Percentiles rank a stretch among this genome's conserved stretches.
Conservation (phyloP, 1,140 invertebrate species). For the Pseudomyrmex cubaensis region DNA sequence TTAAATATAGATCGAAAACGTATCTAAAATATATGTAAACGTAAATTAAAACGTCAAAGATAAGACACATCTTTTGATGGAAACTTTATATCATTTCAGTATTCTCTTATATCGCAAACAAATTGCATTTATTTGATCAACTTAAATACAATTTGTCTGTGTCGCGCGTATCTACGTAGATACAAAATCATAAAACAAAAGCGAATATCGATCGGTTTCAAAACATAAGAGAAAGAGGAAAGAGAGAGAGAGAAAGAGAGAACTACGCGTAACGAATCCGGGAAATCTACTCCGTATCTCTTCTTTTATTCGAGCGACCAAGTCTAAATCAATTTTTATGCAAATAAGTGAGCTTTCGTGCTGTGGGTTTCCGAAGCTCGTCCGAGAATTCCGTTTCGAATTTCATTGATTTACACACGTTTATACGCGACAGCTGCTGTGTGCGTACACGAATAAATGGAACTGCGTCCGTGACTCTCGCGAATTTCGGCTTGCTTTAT, state of each 20-base stretch:
- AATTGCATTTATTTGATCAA: no score
- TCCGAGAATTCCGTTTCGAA: constrained; percentile 53
- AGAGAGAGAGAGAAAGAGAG: constrained; percentile 52
- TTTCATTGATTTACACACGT: constrained; percentile 66
- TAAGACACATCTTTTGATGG: no score
- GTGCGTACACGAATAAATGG: constrained; percentile 33
- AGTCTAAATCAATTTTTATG: constrained; percentile 71
- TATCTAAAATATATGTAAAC: neutral
- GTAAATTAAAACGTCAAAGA: no score
- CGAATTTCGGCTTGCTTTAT: constrained; percentile 9
- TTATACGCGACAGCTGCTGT: constrained; percentile 17
- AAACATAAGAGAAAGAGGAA: constrained; percentile 54
- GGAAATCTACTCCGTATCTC: constrained; percentile 13
- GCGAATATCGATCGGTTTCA: neutral
- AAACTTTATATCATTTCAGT: no score
- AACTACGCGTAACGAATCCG: constrained; percentile 58
- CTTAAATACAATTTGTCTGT: no score
- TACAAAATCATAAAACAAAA: no score
- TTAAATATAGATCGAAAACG: neutral
- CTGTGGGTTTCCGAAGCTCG: constrained; percentile 13
- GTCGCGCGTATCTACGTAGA: no score
- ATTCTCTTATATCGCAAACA: no score
- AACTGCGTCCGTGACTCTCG: constrained; percentile 57
- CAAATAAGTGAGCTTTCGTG: constrained; percentile 59
- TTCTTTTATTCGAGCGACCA: constrained; percentile 31